A percentile compares a stretch with the other conserved stretches of the same genome.
phyloP scores from a whole-genome alignment of 2,797 vertebrate species.

The Cuculus canorus region DNA sequence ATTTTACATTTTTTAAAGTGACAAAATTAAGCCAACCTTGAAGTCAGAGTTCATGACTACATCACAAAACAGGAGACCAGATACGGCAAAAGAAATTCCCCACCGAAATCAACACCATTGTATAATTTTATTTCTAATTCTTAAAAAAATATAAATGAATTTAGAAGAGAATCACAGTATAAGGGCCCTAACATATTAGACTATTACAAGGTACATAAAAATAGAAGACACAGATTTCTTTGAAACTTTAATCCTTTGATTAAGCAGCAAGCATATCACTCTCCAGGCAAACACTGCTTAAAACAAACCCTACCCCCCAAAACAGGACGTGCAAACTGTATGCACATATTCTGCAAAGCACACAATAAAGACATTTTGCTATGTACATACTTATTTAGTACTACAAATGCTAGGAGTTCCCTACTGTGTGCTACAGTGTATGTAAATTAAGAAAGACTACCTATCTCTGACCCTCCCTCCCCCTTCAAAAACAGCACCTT shows the following conservation, averaged over 20 bases:
- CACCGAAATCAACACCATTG: slow-evolving; percentile 73
- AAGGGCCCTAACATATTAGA: slow-evolving; percentile 79
- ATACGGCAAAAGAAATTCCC: slow-evolving; percentile 68
- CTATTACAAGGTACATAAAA: slow-evolving; percentile 80
- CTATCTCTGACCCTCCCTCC: slow-evolving; percentile 65
- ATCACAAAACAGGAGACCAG: slow-evolving; percentile 66
- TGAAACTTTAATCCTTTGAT: slow-evolving; percentile 86
- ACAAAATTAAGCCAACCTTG: slow-evolving; percentile 72
- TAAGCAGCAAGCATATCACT: slow-evolving; percentile 85
- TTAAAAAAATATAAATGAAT: slow-evolving; percentile 79
- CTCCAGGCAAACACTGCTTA: slow-evolving; percentile 83
- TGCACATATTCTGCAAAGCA: slow-evolving; percentile 84
- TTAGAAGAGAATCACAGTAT: slow-evolving; percentile 82
- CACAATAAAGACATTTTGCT: slow-evolving; percentile 81
- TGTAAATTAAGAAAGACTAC: slow-evolving; percentile 73
- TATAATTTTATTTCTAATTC: slow-evolving; percentile 78
- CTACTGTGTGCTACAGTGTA: slow-evolving; percentile 79
- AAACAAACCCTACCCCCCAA: slow-evolving; percentile 70
- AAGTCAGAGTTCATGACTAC: slow-evolving; percentile 67
- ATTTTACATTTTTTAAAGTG: slow-evolving; percentile 76
- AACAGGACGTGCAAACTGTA: slow-evolving; percentile 81
- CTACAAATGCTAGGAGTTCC: slow-evolving; percentile 73
- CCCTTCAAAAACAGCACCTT: slow-evolving; percentile 76
- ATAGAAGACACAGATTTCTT: slow-evolving; percentile 83
- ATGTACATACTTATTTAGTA: slow-evolving; percentile 78